Base-by-base conservation (phyloP, 2,113 vertebrate species). In the Ammodytes marinus region DNA sequence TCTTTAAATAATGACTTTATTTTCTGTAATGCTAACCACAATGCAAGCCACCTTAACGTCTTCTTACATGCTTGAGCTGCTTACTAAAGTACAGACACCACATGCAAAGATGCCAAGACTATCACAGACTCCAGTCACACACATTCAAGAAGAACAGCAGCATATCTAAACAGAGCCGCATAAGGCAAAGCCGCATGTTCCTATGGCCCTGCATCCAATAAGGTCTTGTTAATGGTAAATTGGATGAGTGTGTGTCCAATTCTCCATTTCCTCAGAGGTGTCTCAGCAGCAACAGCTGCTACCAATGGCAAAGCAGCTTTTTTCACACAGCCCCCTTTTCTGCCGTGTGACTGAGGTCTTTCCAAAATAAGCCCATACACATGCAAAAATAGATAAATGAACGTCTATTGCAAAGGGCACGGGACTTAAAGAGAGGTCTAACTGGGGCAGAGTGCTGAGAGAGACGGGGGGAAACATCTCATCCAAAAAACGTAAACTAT, bases 201-300 rank as follows among this genome's bases (percentile, higher is more conserved):
- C 86, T 85, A 69, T 91, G 91, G 89, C 91, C 89, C 90, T 89
- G 93, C 93, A 91, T 92, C 91, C 95, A 96, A 95, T 96, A 95
- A 95, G 92, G 92, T 94, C 93, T 95, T 91, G 94, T 95, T 95
- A 96, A 95, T 93, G 89, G 82, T 93, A 94, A 95, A 94, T 95
- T 95, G 95, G 92, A 93, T 94, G 93, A 94, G 91, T 95, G 94
- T 94, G 93, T 93, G 93, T 95, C 92, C 94, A 93, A 94, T 95
- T 95, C 93, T 88, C 90, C 87, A 88, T 93, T 92, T 94, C 94
- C 94, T 95, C 93, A 82, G 92, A 94, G 94, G 93, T 94, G 92
- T 91, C 88, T 90, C 88, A 90, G 91, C 90, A 79, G 86, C 91
- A 95, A 92, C 95, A 96, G 95, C 95, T 96, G 95, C 95, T 95